A percentile compares a stretch with the other conserved stretches of the same genome.
Conservation (phyloP, 2,113 vertebrate species). For the Trinectes maculatus region DNA sequence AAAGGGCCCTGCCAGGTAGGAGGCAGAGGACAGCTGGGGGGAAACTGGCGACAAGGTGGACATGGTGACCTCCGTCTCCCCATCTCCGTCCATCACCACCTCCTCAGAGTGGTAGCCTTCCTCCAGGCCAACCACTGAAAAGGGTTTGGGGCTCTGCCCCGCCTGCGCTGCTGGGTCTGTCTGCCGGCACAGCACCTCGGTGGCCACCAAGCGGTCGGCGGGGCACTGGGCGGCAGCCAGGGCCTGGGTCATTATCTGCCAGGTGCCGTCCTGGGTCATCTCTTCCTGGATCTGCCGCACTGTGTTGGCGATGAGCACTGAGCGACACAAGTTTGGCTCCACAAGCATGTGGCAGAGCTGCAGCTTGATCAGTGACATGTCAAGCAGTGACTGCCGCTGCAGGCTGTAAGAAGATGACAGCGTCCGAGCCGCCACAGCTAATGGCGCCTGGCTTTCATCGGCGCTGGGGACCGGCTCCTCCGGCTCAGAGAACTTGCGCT, state of each 20-base stretch:
- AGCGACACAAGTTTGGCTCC: conserved; percentile 96
- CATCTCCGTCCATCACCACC: conserved; percentile 84
- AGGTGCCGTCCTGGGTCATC: conserved; percentile 94
- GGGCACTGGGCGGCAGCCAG: conserved; percentile 83
- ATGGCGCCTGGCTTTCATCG: conserved; percentile 56
- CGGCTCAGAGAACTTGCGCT: conserved; percentile 88
- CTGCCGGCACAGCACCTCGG: conserved; percentile 91
- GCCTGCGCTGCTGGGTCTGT: conserved; percentile 82
- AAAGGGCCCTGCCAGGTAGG: conserved; percentile 78
- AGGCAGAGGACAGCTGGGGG: conserved; percentile 67
- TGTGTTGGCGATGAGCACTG: conserved; percentile 97
- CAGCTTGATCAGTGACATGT: conserved; percentile 98
- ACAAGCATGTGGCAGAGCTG: conserved; percentile 99
- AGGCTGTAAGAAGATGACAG: conserved; percentile 84
- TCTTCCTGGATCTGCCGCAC: conserved; percentile 98
- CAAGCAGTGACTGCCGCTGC: conserved; percentile 94
- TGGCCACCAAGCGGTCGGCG: conserved; percentile 90
- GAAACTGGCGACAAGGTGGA: conserved; percentile 72
- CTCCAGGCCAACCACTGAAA: conserved; percentile 75
- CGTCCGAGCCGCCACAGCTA: conserved; percentile 76
- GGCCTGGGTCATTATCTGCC: conserved; percentile 86
- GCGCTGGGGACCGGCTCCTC: conserved; percentile 78
- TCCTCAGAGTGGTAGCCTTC: conserved; percentile 81
- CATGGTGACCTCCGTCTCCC: conserved; percentile 76
- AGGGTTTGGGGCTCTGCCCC: conserved; percentile 80